A percentile compares a stretch with the other conserved stretches of the same genome.
Conservation (phyloP, 2,888 invertebrate genomes). For the Thera britannica region DNA sequence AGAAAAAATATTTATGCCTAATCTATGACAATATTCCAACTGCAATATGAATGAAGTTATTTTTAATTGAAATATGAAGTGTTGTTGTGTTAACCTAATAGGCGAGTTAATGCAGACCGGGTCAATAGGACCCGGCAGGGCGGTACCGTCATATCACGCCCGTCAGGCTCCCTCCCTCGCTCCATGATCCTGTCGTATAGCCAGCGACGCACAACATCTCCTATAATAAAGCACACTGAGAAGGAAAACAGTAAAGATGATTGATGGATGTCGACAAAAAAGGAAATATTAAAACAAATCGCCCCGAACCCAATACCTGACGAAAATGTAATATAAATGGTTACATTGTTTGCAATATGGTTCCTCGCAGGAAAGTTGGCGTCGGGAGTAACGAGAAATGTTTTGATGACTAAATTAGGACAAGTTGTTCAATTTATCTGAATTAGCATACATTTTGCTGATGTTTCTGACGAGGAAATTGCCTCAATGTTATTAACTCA, state of each 20-base stretch:
- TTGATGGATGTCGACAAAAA: slow-evolving; percentile 19
- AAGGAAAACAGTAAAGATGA: slow-evolving; percentile 14
- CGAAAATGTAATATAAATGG: slow-evolving; percentile 16
- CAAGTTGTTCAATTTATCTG: slow-evolving; percentile 15
- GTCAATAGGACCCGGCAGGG: not conserved
- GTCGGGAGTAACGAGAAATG: not conserved
- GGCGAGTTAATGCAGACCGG: not conserved
- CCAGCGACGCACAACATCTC: slow-evolving; percentile 4
- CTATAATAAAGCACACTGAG: slow-evolving; percentile 12
- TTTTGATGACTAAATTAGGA: slow-evolving; percentile 15
- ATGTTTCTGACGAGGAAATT: not conserved
- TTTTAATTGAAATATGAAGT: too few species aligned
- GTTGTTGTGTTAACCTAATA: not conserved
- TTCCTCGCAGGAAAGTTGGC: slow-evolving; percentile 2
- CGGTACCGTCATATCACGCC: not conserved
- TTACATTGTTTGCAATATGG: slow-evolving; percentile 19
- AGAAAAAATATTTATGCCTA: too few species aligned
- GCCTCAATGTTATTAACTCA: not conserved
- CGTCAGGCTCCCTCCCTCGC: not conserved
- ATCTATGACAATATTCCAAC: too few species aligned
- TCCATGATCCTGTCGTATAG: not conserved
- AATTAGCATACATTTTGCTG: slow-evolving; percentile 9
- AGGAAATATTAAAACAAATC: slow-evolving; percentile 15
- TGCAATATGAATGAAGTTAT: too few species aligned
- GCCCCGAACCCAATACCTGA: slow-evolving; percentile 23